Percentiles rank a stretch among this genome's conserved stretches.
Conservation (phyloP, 1,140 invertebrate species). For the Cydia pomonella region DNA sequence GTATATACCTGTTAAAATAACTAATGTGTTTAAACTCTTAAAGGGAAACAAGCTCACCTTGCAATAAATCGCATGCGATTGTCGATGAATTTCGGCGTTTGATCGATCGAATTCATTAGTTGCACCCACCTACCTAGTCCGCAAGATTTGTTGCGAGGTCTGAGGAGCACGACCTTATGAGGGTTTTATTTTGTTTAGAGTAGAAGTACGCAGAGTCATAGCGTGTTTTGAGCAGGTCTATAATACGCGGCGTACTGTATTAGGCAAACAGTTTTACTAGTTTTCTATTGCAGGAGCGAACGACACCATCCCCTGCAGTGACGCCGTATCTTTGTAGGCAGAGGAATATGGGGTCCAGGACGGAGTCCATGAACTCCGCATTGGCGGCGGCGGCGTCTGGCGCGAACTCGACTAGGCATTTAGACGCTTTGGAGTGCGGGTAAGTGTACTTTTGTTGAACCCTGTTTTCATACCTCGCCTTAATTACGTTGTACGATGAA, state of each 20-base stretch:
- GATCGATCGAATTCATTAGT: too few species aligned
- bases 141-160: too few species aligned
- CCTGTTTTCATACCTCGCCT: constrained; percentile 7
- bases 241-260: background rate
- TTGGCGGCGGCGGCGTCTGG: constrained; percentile 44
- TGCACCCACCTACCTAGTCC: too few species aligned
- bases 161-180: too few species aligned
- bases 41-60: too few species aligned
- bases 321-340: constrained; percentile 90
- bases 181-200: too few species aligned
- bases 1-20: background rate
- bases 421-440: constrained; percentile 75
- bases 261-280: background rate
- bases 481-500: too few species aligned
- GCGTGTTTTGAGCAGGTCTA: background rate
- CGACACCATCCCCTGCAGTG: constrained; percentile 88
- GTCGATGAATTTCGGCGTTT: too few species aligned
- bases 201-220: too few species aligned
- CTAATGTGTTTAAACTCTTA: background rate
- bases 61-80: too few species aligned
- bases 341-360: constrained; percentile 81
- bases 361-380: constrained; percentile 62
- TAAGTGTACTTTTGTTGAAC: constrained; percentile 46
- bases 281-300: constrained; percentile 82
- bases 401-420: constrained; percentile 52